Evolutionary conservation across 2,113 vertebrate species (phyloP), one percentile per base, ranked within the genome.

Genomic region (Rhinolophus sinicus): DNA sequence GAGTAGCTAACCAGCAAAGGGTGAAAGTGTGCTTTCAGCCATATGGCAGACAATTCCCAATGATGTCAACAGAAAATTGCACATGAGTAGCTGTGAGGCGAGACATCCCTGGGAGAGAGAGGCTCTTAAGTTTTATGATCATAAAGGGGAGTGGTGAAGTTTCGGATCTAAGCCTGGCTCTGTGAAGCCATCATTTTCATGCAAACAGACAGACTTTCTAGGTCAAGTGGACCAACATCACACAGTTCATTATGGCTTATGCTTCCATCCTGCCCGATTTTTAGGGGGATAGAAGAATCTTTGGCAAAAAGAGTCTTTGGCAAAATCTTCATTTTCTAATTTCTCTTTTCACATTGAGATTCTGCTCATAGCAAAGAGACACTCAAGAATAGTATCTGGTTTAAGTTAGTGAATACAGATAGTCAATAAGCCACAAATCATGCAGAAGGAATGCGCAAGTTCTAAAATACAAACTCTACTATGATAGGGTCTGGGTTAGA

Each of bases 51-150:
- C 93, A 95, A 77, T 95, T 95, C 96, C 95, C 95, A 92, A 8
- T 1, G 70, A 97, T 92, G 95, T 95, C 83, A 92, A 92, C 90
- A 95, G 95, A 96, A 96, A 92, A 95, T 80, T 95, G 75, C 80
- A 56, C 35, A 15, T 95, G 96, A 97, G 83, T 16, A 44, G 75
- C 92, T 81, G 58, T 0, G 5, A 97, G 95, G 92, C 90, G 26
- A 88, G 93, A 12, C 38, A 12, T 90, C 82, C 93, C 96, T 62
- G 12, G 78, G 78, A 97, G 58, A 81, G 78, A 97, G 58, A 81
- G 86, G 58, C 65, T 44, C 75, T 80, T 62, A 5, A 30, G 35
- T 83, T 86, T 88, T 47, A 54, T 6, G 70, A 35, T 65, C 60
- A 33, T 33, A 30, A 70, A 87, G 30, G 73, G 75, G 90, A 87